phyloP scores from a whole-genome alignment of 2,888 invertebrate genomes.

The Ectobius pallidus region DNA sequence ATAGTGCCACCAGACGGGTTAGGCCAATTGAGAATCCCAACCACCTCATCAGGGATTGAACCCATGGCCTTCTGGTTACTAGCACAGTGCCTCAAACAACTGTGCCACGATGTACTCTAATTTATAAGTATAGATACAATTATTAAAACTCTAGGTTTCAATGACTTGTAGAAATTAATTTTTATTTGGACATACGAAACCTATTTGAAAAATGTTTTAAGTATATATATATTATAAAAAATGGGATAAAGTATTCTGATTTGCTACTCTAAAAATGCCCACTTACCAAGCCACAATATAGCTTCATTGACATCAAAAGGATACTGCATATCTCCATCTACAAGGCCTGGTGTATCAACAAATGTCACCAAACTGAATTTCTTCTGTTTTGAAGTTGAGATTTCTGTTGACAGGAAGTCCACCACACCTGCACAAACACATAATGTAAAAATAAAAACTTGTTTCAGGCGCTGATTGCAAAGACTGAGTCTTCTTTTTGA shows the following conservation, averaged over 20 bases:
- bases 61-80: too few species aligned
- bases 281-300: constrained; percentile 60
- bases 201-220: neutral
- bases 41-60: too few species aligned
- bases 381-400: constrained; percentile 62
- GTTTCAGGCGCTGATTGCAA: neutral
- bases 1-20: too few species aligned
- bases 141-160: too few species aligned
- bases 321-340: constrained; percentile 65
- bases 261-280: too few species aligned
- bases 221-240: neutral
- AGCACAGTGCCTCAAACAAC: too few species aligned
- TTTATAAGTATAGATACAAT: too few species aligned
- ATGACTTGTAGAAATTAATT: too few species aligned
- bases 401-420: constrained; percentile 61
- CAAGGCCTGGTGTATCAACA: constrained; percentile 64
- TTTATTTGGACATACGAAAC: too few species aligned
- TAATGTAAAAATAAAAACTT: neutral
- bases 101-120: too few species aligned
- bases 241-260: too few species aligned
- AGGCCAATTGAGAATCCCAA: too few species aligned
- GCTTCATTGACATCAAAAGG: constrained; percentile 63
- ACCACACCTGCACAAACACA: constrained; percentile 55
- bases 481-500: neutral
- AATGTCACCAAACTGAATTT: constrained; percentile 63